Evolutionary conservation across 2,797 vertebrate species (phyloP).

Genomic region (Pangasius krempfi): DNA sequence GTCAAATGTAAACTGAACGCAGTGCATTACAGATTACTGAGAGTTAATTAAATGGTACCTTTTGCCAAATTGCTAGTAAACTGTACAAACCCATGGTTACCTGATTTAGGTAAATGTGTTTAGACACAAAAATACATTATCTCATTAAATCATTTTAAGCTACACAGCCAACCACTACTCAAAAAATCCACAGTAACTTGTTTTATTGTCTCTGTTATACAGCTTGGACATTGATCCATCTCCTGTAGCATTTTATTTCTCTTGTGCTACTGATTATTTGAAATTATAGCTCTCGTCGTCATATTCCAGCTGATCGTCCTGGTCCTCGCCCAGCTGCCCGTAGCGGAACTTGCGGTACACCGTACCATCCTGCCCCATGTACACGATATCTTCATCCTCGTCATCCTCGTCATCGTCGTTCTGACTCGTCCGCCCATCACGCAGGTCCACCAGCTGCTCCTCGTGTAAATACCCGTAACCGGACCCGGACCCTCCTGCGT

Average conservation of each 20-base stretch:
- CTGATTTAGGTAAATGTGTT: constrained; percentile 11
- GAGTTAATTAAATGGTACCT: not conserved
- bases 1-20: constrained; percentile 14
- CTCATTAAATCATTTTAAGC: not conserved
- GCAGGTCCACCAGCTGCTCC: constrained; percentile 84
- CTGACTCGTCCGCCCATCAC: constrained; percentile 59
- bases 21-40: not conserved
- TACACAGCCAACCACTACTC: constrained; percentile 2
- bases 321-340: constrained; percentile 84
- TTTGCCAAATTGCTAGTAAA: constrained; percentile 9
- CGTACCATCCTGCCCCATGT: constrained; percentile 94
- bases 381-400: constrained; percentile 91
- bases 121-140: not conserved
- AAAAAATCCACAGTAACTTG: not conserved
- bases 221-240: not conserved
- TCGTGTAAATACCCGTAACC: constrained; percentile 70
- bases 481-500: constrained; percentile 63
- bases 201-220: constrained; percentile 7
- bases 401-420: constrained; percentile 66
- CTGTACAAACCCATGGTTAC: not conserved
- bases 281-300: constrained; percentile 93
- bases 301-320: constrained; percentile 89
- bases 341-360: constrained; percentile 93
- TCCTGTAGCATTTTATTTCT: not conserved
- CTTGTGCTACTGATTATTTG: constrained; percentile 66